Evolutionary conservation across 2,113 vertebrate species (phyloP), one percentile per base, ranked within the genome.

Genomic region (Pimephales promelas): DNA sequence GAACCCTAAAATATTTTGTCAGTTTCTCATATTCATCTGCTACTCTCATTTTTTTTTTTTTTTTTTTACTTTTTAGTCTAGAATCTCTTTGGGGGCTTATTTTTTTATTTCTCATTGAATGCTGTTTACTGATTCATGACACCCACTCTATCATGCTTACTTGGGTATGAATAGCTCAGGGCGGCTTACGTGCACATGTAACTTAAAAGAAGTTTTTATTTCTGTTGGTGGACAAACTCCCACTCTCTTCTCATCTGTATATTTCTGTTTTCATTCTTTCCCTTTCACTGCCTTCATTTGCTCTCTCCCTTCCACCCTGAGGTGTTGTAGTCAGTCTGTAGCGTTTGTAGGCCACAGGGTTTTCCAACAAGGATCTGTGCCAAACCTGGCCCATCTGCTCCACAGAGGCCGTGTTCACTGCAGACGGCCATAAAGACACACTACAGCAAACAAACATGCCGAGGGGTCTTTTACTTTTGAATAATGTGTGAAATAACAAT

Each of bases 101-200:
- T 83, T 52, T 49, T 18, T 1, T 49, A 5, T 52, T 52, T 71
- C 77, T 86, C 81, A 84, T 64, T 85, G 64, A 82, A 66, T 47
- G 64, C 31, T 31, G n/a, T 75, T 84, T 86, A 86, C 62, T 73
- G 45, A 26, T 59, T 45, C 83, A 49, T 68, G 70, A 49, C 85
- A 80, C n/a, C 59, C 71, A 81, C 34, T 52, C 34, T 52, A 64
- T 75, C 79, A 64, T 31, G 54, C 66, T 64, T 34, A 81, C 85
- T 74, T 81, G 75, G 40, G 5, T 73, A 73, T 71, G 26, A 52
- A 80, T 84, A 59, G 87, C 87, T 84, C 22, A 73, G 59, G 66
- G 88, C 80, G 81, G 87, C 84, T 89, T 86, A 84, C 79, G 73
- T 78, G 57, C 49, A 70, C 84, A 81, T 83, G 18, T 43, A 83